Evolutionary conservation across 1,140 invertebrate genomes (phyloP), one percentile per base, ranked within the genome.

Genomic region (Portunus trituberculatus): DNA sequence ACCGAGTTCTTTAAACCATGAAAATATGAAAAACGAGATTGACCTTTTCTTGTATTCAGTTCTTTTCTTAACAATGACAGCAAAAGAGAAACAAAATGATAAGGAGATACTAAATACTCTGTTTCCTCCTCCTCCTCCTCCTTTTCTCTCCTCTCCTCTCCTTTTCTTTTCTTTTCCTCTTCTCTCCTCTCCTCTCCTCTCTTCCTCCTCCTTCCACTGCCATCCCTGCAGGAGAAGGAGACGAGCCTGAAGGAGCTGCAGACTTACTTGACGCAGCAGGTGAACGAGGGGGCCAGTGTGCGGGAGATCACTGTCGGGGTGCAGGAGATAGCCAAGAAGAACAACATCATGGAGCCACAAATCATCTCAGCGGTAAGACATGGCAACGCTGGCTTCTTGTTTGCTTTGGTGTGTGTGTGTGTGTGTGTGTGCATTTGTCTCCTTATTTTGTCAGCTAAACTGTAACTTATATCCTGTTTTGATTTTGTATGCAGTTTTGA

Each of bases 211-310:
- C 67, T 20, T 8, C 25, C 20, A 1, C n/a, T n/a, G 12, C 20
- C 12, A 12, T 1, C 7, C 96, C 97, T 97, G 93, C 98, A 99
- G 97, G 98, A 99, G 95, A 98, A 98, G 97, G 99, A 99, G 97
- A 98, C 98, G 97, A 98, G 99, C 96, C 97, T 97, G 96, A 98
- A 98, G 97, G 98, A 98, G 82, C 94, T 96, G 82, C 96, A 96
- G 92, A 76, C 82, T 8, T 96, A 96, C 87, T 92, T 96, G 46
- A 94, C 59, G 25, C 96, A 96, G 52, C 96, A 96, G 89, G 92
- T 96, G 39, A 95, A 96, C 29, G 96, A 96, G 46, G 95, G 95
- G 39, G 94, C 96, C 45, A 83, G 95, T 59, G 92, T 95, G 67
- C 95, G 90, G 86, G 95, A 96, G 31, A 96, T 96, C 29, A 96